Base-by-base conservation (phyloP, 2,113 vertebrate genomes). In the Promerops cafer region DNA sequence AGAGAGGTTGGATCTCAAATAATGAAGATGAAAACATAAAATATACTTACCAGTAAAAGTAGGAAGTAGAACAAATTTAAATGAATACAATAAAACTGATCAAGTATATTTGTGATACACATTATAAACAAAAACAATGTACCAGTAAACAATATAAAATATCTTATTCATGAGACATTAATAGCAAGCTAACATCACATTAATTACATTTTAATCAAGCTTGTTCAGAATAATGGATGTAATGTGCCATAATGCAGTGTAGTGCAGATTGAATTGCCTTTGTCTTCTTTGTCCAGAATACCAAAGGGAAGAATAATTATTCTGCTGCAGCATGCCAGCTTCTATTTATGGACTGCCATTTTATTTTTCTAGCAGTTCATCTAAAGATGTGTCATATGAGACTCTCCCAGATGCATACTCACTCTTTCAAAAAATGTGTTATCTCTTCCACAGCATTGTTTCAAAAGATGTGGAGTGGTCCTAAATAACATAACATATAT, bases 211-310 rank as follows among this genome's bases (percentile, higher is more conserved):
- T 82, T 83, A 83, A 90, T 90, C 35, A 33, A 61, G 17, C 27
- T 83, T 77, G 15, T 80, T 81, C 81, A 64, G 79, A 81, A 88
- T 93, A 94, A 77, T 81, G 54, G 52, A 66, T 86, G 45, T 65
- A 77, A 77, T 75, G 65, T 44, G 30, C 18, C 37, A 39, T 69
- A 92, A 83, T 61, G 66, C 44, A 77, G 39, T 44, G 23, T 15
- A 72, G 13, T 27, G 23, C 21, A 88, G 68, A 86, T 39, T 83
- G 76, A 90, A 83, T 69, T 66, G 68, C 21, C 33, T 94, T 92
- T 88, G 71, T 93, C 59, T 61, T 90, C 65, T 93, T 92, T 86
- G 88, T 93, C 59, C 10, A 28, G 86, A 92, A 94, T 77, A 86
- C 31, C 63, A 86, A 88, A 77, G 39, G 42, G 71, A 89, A 90